Percentiles rank a stretch among this genome's conserved stretches.
Conservation (phyloP, 2,888 invertebrate genomes). For the Erannis defoliaria region DNA sequence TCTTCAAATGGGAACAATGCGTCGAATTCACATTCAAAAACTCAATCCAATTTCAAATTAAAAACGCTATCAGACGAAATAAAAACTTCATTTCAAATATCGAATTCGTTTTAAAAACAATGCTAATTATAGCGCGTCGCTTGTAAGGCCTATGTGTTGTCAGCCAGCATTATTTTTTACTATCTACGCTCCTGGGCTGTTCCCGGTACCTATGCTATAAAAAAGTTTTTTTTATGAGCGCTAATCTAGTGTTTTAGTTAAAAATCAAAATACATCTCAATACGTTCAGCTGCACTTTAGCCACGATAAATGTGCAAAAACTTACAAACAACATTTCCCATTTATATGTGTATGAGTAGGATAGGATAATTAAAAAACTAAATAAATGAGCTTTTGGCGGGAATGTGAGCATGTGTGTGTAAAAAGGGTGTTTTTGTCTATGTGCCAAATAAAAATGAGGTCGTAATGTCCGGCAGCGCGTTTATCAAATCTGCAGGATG, state of each 20-base stretch:
- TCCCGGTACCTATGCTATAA: neutral
- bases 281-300: neutral
- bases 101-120: conserved; percentile 80
- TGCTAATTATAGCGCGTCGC: conserved; percentile 79
- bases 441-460: conserved; percentile 86
- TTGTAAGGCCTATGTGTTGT: conserved; percentile 62
- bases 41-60: conserved; percentile 41
- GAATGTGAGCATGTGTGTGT: conserved; percentile 67
- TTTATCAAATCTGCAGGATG: conserved; percentile 67
- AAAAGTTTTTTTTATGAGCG: neutral
- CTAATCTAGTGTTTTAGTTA: no score
- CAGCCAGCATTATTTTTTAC: conserved; percentile 48
- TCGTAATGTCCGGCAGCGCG: conserved; percentile 82
- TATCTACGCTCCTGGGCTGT: neutral
- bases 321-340: neutral
- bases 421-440: conserved; percentile 85
- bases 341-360: neutral
- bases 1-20: conserved; percentile 29
- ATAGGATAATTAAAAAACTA: conserved; percentile 46
- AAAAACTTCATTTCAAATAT: conserved; percentile 82
- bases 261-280: neutral
- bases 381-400: conserved; percentile 44
- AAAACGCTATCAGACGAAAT: conserved; percentile 57
- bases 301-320: neutral
- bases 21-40: conserved; percentile 41